Percentiles rank a stretch among this genome's conserved stretches.
Conservation (phyloP, 2,888 invertebrate genomes). For the Zaprionus lineosus region DNA sequence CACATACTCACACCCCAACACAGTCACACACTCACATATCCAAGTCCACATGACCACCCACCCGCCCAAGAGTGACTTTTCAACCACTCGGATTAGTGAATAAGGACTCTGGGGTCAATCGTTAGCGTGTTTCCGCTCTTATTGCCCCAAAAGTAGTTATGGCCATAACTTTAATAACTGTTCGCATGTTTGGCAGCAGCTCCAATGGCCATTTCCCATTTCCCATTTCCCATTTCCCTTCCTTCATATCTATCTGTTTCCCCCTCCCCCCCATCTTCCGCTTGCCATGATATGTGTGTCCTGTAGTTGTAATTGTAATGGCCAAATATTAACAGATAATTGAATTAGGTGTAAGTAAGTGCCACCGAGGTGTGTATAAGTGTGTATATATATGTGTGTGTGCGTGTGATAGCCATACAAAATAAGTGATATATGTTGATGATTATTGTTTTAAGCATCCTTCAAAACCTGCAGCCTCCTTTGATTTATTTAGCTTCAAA, state of each 20-base stretch:
- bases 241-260: no score
- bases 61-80: slow-evolving; percentile 4
- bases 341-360: slow-evolving; percentile 74
- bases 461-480: no score
- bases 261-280: no score
- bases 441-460: slow-evolving; percentile 3
- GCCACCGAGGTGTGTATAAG: slow-evolving; percentile 24
- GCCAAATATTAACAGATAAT: slow-evolving; percentile 76
- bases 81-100: slow-evolving; percentile 16
- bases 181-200: slow-evolving; percentile 14
- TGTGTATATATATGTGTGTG: slow-evolving; percentile 5
- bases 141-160: slow-evolving; percentile 7
- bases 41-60: no score
- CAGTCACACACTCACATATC: no score
- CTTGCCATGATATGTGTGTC: slow-evolving; percentile 31
- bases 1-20: no score
- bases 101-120: slow-evolving; percentile 16
- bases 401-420: slow-evolving; percentile 13
- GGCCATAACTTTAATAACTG: slow-evolving; percentile 36
- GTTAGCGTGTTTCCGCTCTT: slow-evolving; percentile 44
- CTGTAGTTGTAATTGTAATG: slow-evolving; percentile 50
- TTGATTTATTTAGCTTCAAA: no score
- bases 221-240: no score
- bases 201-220: slow-evolving; percentile 21
- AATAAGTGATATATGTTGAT: slow-evolving; percentile 30